Percentiles rank a stretch among this genome's conserved stretches.
Conservation (phyloP, 2,888 invertebrate species). For the Noctua pronuba region DNA sequence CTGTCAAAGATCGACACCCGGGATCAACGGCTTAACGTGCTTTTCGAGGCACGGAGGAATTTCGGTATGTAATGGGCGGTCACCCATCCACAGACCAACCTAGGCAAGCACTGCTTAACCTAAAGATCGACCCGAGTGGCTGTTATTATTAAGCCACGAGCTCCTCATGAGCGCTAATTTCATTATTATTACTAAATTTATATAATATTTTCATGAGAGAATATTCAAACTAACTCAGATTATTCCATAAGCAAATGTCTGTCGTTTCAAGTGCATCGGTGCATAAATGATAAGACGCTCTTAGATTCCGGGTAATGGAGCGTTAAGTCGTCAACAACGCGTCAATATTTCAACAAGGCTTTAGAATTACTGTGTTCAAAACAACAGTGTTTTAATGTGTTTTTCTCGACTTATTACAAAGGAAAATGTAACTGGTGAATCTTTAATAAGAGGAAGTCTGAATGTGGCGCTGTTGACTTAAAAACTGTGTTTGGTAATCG, state of each 20-base stretch:
- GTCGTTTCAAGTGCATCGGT: conserved; percentile 45
- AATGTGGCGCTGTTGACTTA: no score
- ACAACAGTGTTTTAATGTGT: background rate
- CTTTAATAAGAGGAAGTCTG: no score
- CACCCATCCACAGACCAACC: no score
- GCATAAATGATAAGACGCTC: conserved; percentile 50
- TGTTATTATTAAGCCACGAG: no score
- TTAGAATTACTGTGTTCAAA: conserved; percentile 4
- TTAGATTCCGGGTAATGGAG: conserved; percentile 43
- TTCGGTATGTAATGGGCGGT: no score
- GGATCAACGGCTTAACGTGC: no score
- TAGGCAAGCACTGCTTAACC: no score
- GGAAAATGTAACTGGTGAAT: background rate
- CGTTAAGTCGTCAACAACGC: conserved; percentile 36
- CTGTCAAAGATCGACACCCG: no score
- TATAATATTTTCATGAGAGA: background rate
- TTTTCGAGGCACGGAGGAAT: no score
- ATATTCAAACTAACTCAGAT: background rate
- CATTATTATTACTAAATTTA: background rate
- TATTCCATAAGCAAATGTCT: conserved; percentile 25
- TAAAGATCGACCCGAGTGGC: no score
- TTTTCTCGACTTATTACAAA: background rate
- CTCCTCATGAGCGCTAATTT: no score
- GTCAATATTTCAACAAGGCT: conserved; percentile 13
- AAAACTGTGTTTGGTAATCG: no score